Evolutionary conservation across 1,140 invertebrate genomes (phyloP), one percentile per base, ranked within the genome.

Genomic region (Olivierus martensii): DNA sequence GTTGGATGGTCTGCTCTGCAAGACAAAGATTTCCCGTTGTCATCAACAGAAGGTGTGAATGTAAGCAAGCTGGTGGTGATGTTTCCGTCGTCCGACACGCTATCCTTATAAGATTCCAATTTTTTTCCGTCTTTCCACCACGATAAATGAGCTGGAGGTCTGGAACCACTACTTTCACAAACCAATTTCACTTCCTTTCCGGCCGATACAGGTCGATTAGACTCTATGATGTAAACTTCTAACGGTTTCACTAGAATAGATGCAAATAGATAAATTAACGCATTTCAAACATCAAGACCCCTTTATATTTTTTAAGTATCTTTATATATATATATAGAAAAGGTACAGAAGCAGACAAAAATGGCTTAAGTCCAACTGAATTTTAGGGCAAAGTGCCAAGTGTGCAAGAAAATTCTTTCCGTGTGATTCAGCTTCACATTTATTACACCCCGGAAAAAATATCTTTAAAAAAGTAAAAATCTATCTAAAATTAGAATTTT

Each of bases 31-130:
- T 80, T 83, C 17, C 83, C 84, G 44, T 83, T 78, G 71, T 91
- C 85, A 37, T 79, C 74, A 69, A 85, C 84, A 39, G 75, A 73
- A 77, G 48, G 84, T 57, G 77, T 75, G 60, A 88, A 79, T 12
- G 82, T 83, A 42, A 90, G 75, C 45, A 84, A 83, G 53, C 83
- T 87, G 19, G 81, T 87, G 0, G 86, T 89, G 49, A 82, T 83
- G 66, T 89, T 89, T 48, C 41, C 37, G 18, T 46, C 38, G 37
- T 49, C 9, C 48, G 17, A 43, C 1, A 43, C 41, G 17, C 41
- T 17, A 4, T 43, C 41, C 35, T 87, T 63, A 9, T 34, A 52
- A 4, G 28, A 28, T 28, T 28, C 28, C 9, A 28, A 39, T 6
- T 45, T 43, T 36, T 43, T 51, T 11, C 41, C 52, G 22, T 57